Percentiles rank a stretch among this genome's conserved stretches.
phyloP scores from a whole-genome alignment of 2,113 vertebrate species.

The Corythaixoides concolor region DNA sequence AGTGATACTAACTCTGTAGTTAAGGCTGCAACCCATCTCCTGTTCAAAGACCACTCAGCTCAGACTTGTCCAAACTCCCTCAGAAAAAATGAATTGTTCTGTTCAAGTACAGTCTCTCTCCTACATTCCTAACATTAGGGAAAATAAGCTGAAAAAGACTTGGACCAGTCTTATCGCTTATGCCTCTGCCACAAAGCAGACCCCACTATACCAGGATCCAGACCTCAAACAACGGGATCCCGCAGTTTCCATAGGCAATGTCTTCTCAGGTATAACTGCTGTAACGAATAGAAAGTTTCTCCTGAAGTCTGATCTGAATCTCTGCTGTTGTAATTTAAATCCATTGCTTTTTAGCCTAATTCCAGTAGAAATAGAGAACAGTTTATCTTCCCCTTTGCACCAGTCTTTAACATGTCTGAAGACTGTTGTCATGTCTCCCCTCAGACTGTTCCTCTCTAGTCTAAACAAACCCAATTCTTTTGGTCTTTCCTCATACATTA shows the following conservation, averaged over 20 bases:
- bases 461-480: conserved; percentile 67
- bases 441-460: conserved; percentile 50
- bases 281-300: not conserved
- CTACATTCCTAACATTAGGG: not conserved
- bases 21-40: not conserved
- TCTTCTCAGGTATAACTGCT: conserved; percentile 51
- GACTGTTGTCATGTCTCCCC: conserved; percentile 59
- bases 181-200: not conserved
- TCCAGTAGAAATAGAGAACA: conserved; percentile 23
- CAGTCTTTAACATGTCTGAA: conserved; percentile 40
- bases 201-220: not conserved
- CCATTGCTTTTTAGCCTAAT: not conserved
- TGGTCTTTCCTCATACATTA: conserved; percentile 60
- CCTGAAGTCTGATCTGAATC: not conserved
- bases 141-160: not conserved
- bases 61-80: not conserved
- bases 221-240: not conserved
- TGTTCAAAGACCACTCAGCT: not conserved
- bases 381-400: conserved; percentile 24
- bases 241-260: not conserved
- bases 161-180: not conserved
- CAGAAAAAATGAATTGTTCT: not conserved
- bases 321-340: not conserved
- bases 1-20: not conserved
- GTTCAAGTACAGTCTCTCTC: not conserved